Evolutionary conservation across 1,140 invertebrate species (phyloP), one percentile per base, ranked within the genome.

Genomic region (Formica selysi): DNA sequence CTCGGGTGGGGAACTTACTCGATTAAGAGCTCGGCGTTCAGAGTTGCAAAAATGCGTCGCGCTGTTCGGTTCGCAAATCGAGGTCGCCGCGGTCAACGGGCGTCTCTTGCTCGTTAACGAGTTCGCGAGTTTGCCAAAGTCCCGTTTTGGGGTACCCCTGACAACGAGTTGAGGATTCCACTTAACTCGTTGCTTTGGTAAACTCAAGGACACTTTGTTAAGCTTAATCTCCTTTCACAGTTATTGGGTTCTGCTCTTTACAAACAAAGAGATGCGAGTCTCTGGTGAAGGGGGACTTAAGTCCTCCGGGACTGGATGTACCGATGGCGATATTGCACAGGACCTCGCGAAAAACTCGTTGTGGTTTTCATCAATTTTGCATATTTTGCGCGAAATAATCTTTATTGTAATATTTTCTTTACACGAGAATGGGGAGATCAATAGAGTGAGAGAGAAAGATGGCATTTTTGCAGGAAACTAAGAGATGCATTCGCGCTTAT

Each of bases 171-270:
- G 54, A n/a, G 29, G 62, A 57, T 74, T 87, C 79, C 59, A 38
- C 29, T 54, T 67, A 59, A 76, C 78, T 84, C 86, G 74, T 84
- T 78, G 51, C 86, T 86, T 84, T 78, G 51, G 41, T 48, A 71
- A 73, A 65, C 59, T 88, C 80, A 48, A 65, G 76, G 29, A 41
- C 64, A 32, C 41, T 76, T 54, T 62, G 54, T 54, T 51, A 44
- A 44, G 68, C 67, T 54, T 84, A 86, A 88, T 79, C 86, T 79
- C 51, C 81, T 76, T 70, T 79, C 87, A 86, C 54, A 67, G 78
- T 89, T 89, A 89, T 88, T 86, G 87, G 74, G 76, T 88, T 85
- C 61, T 61, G 65, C 68, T 76, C 62, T 81, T 76, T 68, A 74
- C 70, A 51, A 87, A 78, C 86, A 87, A 76, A 85, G 54, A 73